A percentile compares a stretch with the other conserved stretches of the same genome.
These are phyloP conservation scores for Oxyruncus cristatus DNA, from an alignment of 2,113 vertebrate genomes.

Conservation along the genomic window DNA sequence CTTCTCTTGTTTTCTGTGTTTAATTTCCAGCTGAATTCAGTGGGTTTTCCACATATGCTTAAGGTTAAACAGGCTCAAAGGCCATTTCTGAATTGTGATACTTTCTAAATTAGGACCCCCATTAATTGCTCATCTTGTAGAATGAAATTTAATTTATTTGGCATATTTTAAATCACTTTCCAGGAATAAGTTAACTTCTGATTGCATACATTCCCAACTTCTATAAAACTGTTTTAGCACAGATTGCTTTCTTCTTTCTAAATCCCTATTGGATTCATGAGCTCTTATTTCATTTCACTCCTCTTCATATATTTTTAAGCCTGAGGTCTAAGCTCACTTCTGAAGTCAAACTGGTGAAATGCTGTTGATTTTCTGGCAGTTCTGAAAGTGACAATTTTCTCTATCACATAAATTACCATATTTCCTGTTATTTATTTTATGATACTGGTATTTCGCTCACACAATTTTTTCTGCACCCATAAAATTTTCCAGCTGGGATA, in stretches of 20 bases:
- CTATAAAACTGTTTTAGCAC: background rate
- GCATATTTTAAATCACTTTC: conserved; percentile 30
- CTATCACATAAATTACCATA: conserved; percentile 69
- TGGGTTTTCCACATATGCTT: conserved; percentile 1
- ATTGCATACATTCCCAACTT: conserved; percentile 9
- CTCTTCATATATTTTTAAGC: conserved; percentile 39
- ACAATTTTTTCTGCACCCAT: conserved; percentile 55
- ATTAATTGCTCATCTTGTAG: conserved; percentile 19
- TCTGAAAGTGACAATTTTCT: conserved; percentile 71
- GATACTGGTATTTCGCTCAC: conserved; percentile 66
- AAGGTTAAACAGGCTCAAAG: conserved; percentile 17
- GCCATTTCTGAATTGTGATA: background rate
- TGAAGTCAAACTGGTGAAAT: conserved; percentile 32
- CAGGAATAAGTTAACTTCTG: conserved; percentile 11
- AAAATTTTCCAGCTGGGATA: conserved; percentile 70
- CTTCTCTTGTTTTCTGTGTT: background rate
- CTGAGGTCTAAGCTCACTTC: conserved; percentile 21
- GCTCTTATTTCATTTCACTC: conserved; percentile 16
- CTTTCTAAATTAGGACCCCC: background rate
- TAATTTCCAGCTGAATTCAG: background rate
- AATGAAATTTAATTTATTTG: conserved; percentile 33
- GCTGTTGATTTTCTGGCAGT: conserved; percentile 15
- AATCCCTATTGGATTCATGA: background rate
- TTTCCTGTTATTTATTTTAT: conserved; percentile 77
- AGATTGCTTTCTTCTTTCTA: conserved; percentile 11